Percentiles rank a stretch among this genome's conserved stretches.
Conservation (phyloP, 2,888 invertebrate species). For the Mythimna vitellina region DNA sequence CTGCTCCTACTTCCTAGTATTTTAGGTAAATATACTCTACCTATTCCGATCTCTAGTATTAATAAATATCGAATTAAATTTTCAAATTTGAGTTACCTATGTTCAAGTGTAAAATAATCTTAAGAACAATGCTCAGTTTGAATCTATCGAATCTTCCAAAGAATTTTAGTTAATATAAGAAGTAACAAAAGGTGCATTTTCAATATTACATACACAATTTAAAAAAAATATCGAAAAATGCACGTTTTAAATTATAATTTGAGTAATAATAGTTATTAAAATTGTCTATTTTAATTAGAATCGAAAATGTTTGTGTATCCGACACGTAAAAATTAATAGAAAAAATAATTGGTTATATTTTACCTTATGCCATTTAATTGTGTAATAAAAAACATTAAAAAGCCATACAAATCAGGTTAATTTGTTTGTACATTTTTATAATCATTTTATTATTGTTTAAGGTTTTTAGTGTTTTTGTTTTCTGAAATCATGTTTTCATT, state of each 20-base stretch:
- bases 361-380: not conserved
- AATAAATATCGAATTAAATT: not conserved
- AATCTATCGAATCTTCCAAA: slow-evolving; percentile 16
- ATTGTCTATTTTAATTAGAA: too few relatives aligned
- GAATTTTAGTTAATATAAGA: slow-evolving; percentile 1
- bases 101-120: not conserved
- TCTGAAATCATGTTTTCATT: not conserved
- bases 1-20: too few relatives aligned
- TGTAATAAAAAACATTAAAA: not conserved
- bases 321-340: too few relatives aligned
- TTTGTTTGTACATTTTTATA: not conserved
- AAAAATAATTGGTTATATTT: too few relatives aligned
- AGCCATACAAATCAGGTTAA: not conserved
- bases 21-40: too few relatives aligned
- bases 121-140: not conserved
- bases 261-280: not conserved
- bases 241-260: not conserved
- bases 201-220: not conserved
- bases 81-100: not conserved
- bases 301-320: too few relatives aligned
- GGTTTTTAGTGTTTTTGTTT: not conserved
- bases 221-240: not conserved
- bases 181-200: not conserved
- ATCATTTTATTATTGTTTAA: not conserved
- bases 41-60: not conserved